These are phyloP conservation scores for Tetanocera ferruginea DNA, from an alignment of 2,888 invertebrate species.

Conservation along the genomic window DNA sequence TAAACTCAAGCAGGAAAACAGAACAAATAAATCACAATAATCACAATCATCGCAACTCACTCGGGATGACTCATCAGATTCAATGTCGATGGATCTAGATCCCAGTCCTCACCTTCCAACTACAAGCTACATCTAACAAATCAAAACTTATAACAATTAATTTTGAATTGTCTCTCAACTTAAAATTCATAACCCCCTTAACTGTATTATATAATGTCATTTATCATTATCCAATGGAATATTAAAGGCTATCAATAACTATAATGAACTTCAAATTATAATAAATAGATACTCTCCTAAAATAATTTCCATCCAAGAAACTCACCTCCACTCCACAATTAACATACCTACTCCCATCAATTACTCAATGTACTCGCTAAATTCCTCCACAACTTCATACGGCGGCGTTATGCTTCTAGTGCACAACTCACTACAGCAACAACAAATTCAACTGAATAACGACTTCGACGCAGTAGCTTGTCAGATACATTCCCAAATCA, in stretches of 20 bases:
- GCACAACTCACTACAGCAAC: slow-evolving; percentile 41
- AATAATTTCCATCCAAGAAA: slow-evolving; percentile 43
- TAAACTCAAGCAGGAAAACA: no score
- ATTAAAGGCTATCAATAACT: slow-evolving; percentile 41
- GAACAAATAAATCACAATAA: no score
- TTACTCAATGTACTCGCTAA: slow-evolving; percentile 22
- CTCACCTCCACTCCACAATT: slow-evolving; percentile 36
- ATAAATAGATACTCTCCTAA: slow-evolving; percentile 33
- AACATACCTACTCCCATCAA: slow-evolving; percentile 40
- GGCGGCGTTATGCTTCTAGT: slow-evolving; percentile 36
- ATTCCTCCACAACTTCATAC: slow-evolving; percentile 22
- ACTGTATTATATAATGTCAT: slow-evolving; percentile 35
- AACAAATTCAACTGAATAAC: slow-evolving; percentile 26
- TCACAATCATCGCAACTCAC: no score
- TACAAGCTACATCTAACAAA: no score
- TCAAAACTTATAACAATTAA: slow-evolving; percentile 20
- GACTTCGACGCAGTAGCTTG: slow-evolving; percentile 36
- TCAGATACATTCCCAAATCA: slow-evolving; percentile 33
- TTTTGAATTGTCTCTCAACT: no score
- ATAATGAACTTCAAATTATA: slow-evolving; percentile 37
- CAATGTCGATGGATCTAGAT: no score
- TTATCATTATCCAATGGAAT: slow-evolving; percentile 43
- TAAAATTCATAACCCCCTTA: slow-evolving; percentile 39
- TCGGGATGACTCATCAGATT: no score
- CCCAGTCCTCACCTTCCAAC: no score